Base-by-base conservation (phyloP, 2,888 invertebrate species). In the Scaptomyza caliginosa region DNA sequence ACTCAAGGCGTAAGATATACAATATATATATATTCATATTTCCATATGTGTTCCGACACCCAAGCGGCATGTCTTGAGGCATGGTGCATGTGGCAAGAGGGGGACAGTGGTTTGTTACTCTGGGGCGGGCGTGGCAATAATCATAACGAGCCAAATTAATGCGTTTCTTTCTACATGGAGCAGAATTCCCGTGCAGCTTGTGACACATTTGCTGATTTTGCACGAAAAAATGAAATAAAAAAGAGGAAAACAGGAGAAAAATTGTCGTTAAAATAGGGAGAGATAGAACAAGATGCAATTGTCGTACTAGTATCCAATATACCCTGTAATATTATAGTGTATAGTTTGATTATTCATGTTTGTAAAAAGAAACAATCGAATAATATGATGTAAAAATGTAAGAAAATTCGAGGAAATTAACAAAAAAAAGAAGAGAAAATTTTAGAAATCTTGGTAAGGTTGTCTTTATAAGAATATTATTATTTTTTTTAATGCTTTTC, bases 71-170 rank as follows among this genome's bases (percentile, higher is more conserved):
- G 67, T 58, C 55, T 45, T 19, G 10, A 21, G 10, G 28, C 8
- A 17, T 11, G 16, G 16, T 26, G 28, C 7, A 4, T 28, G 21
- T 23, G 38, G 34, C 34, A 16, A 13, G n/a, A 13, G 24, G 16
- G 23, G n/a, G n/a, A n/a, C n/a, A n/a, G n/a, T n/a, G n/a, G n/a
- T n/a, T n/a, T n/a, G n/a, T 8, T 17, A 8, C 28, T 45, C 8
- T 5, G 17, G 10, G 51, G 30, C 50, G 54, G 87, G 85, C 82
- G 83, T 86, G 85, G 85, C 85, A 74, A 75, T 87, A 87, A 80
- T 84, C 80, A 84, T 89, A 88, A 88, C 88, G 88, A 88, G 88
- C 81, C 75, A 86, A 88, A 89, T 90, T 89, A 89, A 89, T 89
- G 90, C 78, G 88, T 85, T 86, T 89, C 83, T 79, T 86, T 80